phyloP scores from a whole-genome alignment of 2,888 invertebrate genomes.

The Euphydryas editha region DNA sequence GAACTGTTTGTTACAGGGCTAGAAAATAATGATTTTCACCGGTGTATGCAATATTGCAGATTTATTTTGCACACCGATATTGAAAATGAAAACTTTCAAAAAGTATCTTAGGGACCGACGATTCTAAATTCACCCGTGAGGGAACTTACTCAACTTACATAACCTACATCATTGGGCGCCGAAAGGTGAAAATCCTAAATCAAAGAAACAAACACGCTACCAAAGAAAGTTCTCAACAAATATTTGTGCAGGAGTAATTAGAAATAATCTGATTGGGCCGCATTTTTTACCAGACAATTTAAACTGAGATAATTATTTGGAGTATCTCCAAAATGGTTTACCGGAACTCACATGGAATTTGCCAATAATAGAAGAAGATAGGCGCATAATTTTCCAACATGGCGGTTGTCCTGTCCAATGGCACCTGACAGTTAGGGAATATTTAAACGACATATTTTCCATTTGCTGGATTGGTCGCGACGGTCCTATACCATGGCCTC shows the following conservation, averaged over 20 bases:
- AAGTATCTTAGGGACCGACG: no score
- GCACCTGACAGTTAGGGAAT: background rate
- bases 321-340: background rate
- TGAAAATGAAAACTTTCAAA: no score
- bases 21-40: no score
- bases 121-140: no score
- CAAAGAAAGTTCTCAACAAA: conserved; percentile 4
- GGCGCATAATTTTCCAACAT: background rate
- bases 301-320: conserved; percentile 3
- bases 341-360: background rate
- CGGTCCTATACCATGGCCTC: background rate
- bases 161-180: background rate
- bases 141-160: background rate
- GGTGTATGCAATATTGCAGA: no score
- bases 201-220: background rate
- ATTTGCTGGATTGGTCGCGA: background rate
- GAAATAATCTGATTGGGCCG: no score
- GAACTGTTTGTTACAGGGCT: no score
- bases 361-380: background rate
- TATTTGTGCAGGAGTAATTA: background rate
- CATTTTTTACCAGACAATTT: background rate
- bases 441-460: background rate
- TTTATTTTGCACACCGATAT: no score
- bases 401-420: background rate
- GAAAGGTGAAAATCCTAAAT: background rate